Conservation (phyloP, 1,140 invertebrate genomes). For the Coboldia fuscipes region DNA sequence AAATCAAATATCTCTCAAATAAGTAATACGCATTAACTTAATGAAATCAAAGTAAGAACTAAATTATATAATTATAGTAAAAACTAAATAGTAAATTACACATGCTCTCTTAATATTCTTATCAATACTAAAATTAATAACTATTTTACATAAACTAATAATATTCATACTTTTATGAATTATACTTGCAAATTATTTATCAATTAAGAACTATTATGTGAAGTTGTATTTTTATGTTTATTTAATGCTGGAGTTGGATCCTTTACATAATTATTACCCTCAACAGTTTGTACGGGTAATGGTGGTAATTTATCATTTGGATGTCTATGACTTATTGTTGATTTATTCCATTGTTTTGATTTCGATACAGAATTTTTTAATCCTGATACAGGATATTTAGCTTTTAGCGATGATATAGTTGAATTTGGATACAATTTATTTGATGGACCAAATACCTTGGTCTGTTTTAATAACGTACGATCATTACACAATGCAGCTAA, state of each 20-base stretch:
- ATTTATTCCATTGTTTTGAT: conserved; percentile 28
- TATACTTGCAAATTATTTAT: no score
- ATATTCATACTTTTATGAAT: no score
- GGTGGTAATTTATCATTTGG: conserved; percentile 31
- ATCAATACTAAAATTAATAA: no score
- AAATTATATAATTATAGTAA: no score
- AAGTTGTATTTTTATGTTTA: conserved; percentile 16
- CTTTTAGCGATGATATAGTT: conserved; percentile 7
- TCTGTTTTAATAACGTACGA: conserved; percentile 60
- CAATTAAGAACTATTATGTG: conserved; percentile 5
- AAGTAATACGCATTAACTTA: no score
- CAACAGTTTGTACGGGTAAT: conserved; percentile 15
- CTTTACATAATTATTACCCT: conserved; percentile 21
- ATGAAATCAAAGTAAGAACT: no score
- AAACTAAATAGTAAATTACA: no score
- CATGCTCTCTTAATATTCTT: no score
- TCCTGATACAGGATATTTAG: conserved; percentile 37
- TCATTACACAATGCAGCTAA: conserved; percentile 81
- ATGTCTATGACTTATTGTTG: conserved; percentile 31
- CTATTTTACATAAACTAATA: no score
- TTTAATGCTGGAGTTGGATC: conserved; percentile 13
- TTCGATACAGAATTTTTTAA: conserved; percentile 32
- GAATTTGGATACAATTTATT: conserved; percentile 27
- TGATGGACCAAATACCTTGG: conserved; percentile 56
- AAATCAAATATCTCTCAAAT: no score